Base-by-base conservation (phyloP, 2,113 vertebrate genomes). In the Silurus asotus region DNA sequence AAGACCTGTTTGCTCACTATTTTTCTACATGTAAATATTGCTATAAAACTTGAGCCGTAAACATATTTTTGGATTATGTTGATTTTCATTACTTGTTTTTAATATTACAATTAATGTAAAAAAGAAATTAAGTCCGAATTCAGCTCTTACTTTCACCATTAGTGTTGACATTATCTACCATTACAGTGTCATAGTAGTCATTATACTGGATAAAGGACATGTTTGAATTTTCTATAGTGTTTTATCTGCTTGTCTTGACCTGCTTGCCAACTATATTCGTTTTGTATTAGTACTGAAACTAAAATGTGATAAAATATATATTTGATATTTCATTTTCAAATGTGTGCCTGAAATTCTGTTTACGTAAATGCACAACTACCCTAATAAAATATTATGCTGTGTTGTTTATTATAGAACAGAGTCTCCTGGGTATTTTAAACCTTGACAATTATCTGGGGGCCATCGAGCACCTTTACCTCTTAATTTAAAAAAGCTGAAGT, bases 401-500 rank as follows among this genome's bases (percentile, higher is more conserved):
- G 67, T 83, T 80, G 81, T 83, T 85, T 76, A 19, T 64, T 45
- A 67, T 28, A 13, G 80, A 75, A 20, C 23, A 14, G n/a, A n/a
- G 62, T 45, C 69, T 76, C 53, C 7, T 61, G 67, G 61, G 75
- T 69, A 28, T 83, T 86, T 86, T 77, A 77, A 25, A 59, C 83
- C 74, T 81, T 78, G 87, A 78, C 90, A 88, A 92, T 84, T 74
- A 87, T 67, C 81, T 80, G 61, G 65, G 84, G 45, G 77, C 86
- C 79, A 48, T 86, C 88, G 88, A 88, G 77, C 59, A 83, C 65
- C 81, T 89, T 91, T 89, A 87, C 14, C 53, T 77, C 65, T 84
- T 82, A 69, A 83, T 90, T 89, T 91, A 81, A 92, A 89, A 90
- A 91, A 87, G 87, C 82, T 86, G 84, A 88, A 87, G 87, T 87